Evolutionary conservation across 2,888 invertebrate genomes (phyloP), one percentile per base, ranked within the genome.

Genomic region (Pachymerium ferrugineum): DNA sequence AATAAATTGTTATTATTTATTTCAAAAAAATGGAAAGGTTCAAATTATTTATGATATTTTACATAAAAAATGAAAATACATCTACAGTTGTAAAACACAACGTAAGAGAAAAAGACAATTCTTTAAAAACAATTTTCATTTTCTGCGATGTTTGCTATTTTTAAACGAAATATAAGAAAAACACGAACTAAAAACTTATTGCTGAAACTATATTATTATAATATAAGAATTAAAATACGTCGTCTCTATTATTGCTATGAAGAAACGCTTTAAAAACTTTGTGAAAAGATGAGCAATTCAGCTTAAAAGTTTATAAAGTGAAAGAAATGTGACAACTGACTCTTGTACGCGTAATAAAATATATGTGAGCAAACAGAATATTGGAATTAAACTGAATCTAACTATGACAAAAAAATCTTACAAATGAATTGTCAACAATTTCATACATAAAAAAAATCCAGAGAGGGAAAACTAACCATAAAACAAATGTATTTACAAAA

Each of bases 11-110:
- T 62, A 62, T 38, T 38, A 38, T 62, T 62, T 62, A 62, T 62
- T 62, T 62, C 62, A 62, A 62, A 62, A n/a, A n/a, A 62, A 62
- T 62, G 62, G 28, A 62, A 62, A 62, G 28, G 28, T 62, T 25
- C 62, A 28, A 62, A 62, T 28, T 25, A n/a, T 62, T 62, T 14
- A 62, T 14, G 28, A 28, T 28, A 12, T 28, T 62, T 62, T 62
- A 62, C 62, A 62, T 12, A 28, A 14, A 5, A 28, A 62, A 47
- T 22, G 14, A 19, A 19, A 62, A 62, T 62, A 12, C 4, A 28
- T 28, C 62, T 62, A 62, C 62, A 62, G 10, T 62, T 62, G 4
- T 4, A 28, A 62, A 62, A 25, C 28, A 62, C 8, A n/a, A n/a
- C n/a, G n/a, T 28, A 28, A 62, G 62, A 28, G 62, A 62, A 62